phyloP scores from a whole-genome alignment of 2,113 vertebrate species.

The Seriola aureovittata region DNA sequence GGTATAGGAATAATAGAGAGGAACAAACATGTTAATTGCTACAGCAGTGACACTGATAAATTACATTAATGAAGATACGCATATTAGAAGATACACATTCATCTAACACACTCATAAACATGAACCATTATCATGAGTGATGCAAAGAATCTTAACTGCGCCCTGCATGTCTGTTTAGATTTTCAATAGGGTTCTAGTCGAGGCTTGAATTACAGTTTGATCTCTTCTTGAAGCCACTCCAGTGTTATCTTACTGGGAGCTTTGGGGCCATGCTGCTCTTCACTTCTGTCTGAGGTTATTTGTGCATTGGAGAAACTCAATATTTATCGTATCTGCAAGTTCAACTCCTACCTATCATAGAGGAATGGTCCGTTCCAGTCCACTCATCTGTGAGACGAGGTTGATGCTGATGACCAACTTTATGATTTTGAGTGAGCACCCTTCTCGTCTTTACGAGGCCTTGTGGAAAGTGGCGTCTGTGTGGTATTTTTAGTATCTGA shows the following conservation, averaged over 20 bases:
- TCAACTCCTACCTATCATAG: not conserved
- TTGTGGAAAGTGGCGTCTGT: conserved; percentile 2
- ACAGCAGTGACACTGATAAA: too few species aligned
- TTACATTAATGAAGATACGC: too few species aligned
- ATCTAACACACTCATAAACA: too few species aligned
- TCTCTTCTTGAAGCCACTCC: not conserved
- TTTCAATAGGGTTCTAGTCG: too few species aligned
- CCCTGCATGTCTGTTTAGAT: too few species aligned
- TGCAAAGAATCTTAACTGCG: too few species aligned
- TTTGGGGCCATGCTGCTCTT: not conserved
- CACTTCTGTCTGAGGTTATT: not conserved
- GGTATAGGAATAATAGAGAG: too few species aligned
- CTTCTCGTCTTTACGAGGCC: conserved; percentile 12
- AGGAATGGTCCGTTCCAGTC: not conserved
- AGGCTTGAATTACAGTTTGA: not conserved
- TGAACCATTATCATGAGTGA: too few species aligned
- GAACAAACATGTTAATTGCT: too few species aligned
- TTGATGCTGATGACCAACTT: conserved; percentile 28
- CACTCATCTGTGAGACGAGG: not conserved
- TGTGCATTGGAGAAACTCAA: not conserved
- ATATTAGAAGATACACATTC: too few species aligned
- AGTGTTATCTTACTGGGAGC: not conserved
- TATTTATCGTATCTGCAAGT: conserved; percentile 5
- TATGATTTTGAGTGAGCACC: conserved; percentile 1
- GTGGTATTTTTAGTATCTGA: conserved; percentile 6